These are phyloP conservation scores for Craterocephalus amniculus DNA, from an alignment of 2,797 vertebrate species.

Conservation along the genomic window DNA sequence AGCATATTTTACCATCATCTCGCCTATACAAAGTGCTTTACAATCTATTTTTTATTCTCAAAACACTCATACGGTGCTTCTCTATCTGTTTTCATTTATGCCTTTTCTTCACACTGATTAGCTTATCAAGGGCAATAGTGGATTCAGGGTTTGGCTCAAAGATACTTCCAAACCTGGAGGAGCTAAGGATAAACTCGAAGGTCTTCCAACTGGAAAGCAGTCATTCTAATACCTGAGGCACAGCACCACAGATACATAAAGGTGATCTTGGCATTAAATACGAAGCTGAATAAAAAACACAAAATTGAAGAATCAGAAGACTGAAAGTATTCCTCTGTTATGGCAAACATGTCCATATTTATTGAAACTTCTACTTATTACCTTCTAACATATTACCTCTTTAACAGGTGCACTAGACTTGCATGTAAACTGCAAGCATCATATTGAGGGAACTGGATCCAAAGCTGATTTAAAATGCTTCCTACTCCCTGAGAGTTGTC, in stretches of 20 bases:
- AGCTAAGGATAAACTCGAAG: neutral
- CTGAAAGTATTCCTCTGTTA: too few relatives aligned
- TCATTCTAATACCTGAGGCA: neutral
- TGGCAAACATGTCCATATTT: too few relatives aligned
- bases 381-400: constrained; percentile 2
- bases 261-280: too few relatives aligned
- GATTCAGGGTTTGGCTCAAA: too few relatives aligned
- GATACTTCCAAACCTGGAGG: neutral
- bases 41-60: too few relatives aligned
- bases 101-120: too few relatives aligned
- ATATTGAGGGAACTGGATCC: constrained; percentile 16
- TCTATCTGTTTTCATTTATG: too few relatives aligned
- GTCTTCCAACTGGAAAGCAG: neutral
- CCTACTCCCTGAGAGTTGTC: constrained; percentile 28
- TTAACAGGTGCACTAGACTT: constrained; percentile 4
- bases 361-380: too few relatives aligned
- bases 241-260: neutral
- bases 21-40: too few relatives aligned
- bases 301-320: neutral
- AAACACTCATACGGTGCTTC: too few relatives aligned
- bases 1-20: too few relatives aligned
- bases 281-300: neutral
- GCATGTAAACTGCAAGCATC: constrained; percentile 10
- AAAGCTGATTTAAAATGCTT: constrained; percentile 46
- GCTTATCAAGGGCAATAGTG: too few relatives aligned